Conservation (phyloP, 2,113 vertebrate genomes). For the mouse (Mus musculus) region GRCm39 chr9:107347001-107347500, state of each 20-base stretch:
- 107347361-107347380: background rate
- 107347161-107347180: background rate
- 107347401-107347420: background rate
- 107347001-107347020: background rate
- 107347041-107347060: background rate
- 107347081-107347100: background rate
- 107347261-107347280: background rate
- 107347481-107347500: background rate
- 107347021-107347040: background rate
- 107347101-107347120: background rate
- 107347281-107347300: background rate
- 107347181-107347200: background rate
- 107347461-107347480: background rate
- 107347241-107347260: background rate
- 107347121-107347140: conserved; percentile 36
- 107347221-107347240: background rate
- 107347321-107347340: conserved; percentile 12
- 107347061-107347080: background rate
- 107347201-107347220: background rate
- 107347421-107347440: background rate
- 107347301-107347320: background rate
- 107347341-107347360: background rate
- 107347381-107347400: background rate
- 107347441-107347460: background rate
- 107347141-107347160: background rate